Evolutionary conservation across 1,140 invertebrate genomes (phyloP).

Genomic region (Drosophila carrolli): DNA sequence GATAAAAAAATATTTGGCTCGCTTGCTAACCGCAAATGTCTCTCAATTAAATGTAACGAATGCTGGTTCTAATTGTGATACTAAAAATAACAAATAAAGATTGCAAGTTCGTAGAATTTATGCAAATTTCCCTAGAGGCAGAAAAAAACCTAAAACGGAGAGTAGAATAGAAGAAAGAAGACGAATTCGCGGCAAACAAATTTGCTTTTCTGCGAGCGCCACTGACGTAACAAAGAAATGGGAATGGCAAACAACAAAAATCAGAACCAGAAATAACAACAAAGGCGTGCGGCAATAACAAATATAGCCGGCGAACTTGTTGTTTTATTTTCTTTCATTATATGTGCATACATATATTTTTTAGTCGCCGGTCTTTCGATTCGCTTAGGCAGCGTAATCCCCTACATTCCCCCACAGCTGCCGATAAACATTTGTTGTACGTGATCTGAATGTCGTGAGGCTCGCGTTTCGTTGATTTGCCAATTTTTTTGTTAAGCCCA

Average conservation of each 20-base stretch:
- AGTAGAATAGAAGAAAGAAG: constrained; percentile 7
- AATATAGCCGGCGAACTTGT: constrained; percentile 47
- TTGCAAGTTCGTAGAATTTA: constrained; percentile 28
- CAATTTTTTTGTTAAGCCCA: constrained; percentile 26
- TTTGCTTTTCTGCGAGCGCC: constrained; percentile 20
- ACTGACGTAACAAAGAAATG: constrained; percentile 49
- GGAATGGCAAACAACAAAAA: constrained; percentile 25
- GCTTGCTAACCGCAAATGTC: constrained; percentile 1
- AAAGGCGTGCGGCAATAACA: constrained; percentile 18
- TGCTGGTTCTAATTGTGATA: constrained; percentile 25
- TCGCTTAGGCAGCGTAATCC: constrained; percentile 29
- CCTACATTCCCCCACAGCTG: constrained; percentile 49
- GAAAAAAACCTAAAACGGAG: not conserved
- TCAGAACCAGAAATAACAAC: constrained; percentile 23
- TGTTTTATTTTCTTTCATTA: constrained; percentile 15
- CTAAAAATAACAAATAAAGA: constrained; percentile 19
- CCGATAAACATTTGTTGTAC: constrained; percentile 42
- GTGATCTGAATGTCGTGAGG: constrained; percentile 30
- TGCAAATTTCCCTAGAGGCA: constrained; percentile 40
- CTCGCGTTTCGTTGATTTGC: constrained; percentile 21
- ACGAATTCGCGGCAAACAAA: constrained; percentile 37
- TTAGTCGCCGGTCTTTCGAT: constrained; percentile 29
- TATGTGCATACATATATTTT: constrained; percentile 35
- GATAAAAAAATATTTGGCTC: constrained; percentile 3
- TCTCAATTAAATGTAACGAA: constrained; percentile 21